Evolutionary conservation across 2,888 invertebrate species (phyloP), one percentile per base, ranked within the genome.

Genomic region (Seira musarum): DNA sequence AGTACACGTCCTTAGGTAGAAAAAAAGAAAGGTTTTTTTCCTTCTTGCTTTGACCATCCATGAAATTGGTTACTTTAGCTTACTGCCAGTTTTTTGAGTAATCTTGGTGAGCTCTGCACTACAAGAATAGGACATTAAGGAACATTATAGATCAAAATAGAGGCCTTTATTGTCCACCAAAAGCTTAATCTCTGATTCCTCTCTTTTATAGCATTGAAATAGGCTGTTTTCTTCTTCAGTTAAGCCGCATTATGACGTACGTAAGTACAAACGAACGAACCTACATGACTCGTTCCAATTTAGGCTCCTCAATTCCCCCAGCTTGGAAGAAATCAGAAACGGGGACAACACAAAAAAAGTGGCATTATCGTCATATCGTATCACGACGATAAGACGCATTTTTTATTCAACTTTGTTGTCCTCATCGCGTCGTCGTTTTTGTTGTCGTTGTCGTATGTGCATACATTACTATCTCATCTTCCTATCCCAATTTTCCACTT

Each of bases 21-120:
- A 46, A 68, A 69, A n/a, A 71, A 71, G 40, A 40, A 40, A 40
- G 40, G 6, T n/a, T n/a, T n/a, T 61, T 71, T 35, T 71, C 65
- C 63, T 64, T 57, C 24, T 69, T 63, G 68, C 77, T 75, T 76
- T 71, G 73, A 80, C 73, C 83, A 72, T 83, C 75, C 79, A 81
- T 83, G 80, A 83, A 81, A 83, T 84, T 83, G 80, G 82, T 84
- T 82, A 73, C 76, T 76, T 80, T 61, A 64, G 40, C 40, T 13
- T 13, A 8, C 40, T 40, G 40, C 40, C 40, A 40, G n/a, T n/a
- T 40, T 40, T 40, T 40, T 40, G 40, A 40, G 40, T 40, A 40
- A 40, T 40, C 40, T 40, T n/a, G n/a, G n/a, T n/a, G n/a, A n/a
- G n/a, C n/a, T n/a, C n/a, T n/a, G n/a, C 40, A 40, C 6, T 40